phyloP scores from a whole-genome alignment of 2,113 vertebrate species.

The Gorsachius goisagi region DNA sequence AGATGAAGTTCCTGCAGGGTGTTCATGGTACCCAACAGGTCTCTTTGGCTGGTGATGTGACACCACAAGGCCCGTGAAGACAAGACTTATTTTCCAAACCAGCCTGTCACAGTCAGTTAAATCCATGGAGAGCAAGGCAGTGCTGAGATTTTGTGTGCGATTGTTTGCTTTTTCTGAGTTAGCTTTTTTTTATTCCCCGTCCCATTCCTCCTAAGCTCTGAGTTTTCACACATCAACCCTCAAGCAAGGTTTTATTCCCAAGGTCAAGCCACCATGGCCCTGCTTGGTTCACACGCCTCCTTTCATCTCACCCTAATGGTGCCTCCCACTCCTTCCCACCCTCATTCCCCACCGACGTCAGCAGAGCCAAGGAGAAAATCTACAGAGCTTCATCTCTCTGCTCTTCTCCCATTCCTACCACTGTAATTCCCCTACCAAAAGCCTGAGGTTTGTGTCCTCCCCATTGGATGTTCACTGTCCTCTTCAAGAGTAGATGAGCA shows the following conservation, averaged over 20 bases:
- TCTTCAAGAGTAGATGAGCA: background rate
- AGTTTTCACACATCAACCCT: background rate
- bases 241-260: background rate
- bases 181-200: background rate
- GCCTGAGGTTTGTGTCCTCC: background rate
- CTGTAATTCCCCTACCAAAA: background rate
- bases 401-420: background rate
- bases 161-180: background rate
- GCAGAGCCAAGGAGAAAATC: background rate
- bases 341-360: background rate
- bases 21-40: background rate
- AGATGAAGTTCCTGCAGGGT: background rate
- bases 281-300: background rate
- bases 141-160: background rate
- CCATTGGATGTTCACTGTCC: rapidly evolving
- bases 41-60: background rate
- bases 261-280: background rate
- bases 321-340: background rate
- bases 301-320: rapidly evolving
- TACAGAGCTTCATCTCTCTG: background rate
- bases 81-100: background rate
- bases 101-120: rapidly evolving
- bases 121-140: background rate
- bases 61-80: rapidly evolving
- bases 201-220: background rate